Evolutionary conservation across 2,888 invertebrate species (phyloP), one percentile per base, ranked within the genome.

Genomic region (Sussaba pulchella): DNA sequence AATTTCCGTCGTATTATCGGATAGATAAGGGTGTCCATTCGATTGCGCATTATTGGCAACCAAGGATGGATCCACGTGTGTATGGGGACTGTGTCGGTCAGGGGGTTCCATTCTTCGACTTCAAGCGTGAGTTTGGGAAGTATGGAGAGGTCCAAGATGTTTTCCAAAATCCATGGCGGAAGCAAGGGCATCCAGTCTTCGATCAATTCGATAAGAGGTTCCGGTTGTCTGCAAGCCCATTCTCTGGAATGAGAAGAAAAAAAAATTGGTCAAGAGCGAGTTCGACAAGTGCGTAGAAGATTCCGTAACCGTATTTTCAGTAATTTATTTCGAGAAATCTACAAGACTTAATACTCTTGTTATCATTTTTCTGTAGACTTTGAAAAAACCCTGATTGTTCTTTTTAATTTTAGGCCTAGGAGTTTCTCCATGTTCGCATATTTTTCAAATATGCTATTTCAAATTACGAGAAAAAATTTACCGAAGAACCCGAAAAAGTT

Each of bases 11-110:
- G 95, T 86, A 99, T 98, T 52, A 97, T 95, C 0, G 98, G 97
- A 93, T 98, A 99, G 41, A 98, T 95, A 0, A 93, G 92, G 0
- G 93, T 93, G 24, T 94, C 93, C 64, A 95, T 91, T 21, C 94
- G 93, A 82, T 91, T 89, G 12, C 92, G 96, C 89, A 99, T 94
- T 6, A 97, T 92, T 0, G 96, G 96, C 78, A 98, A 95, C 99
- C 99, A 99, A 0, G 99, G 99, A 91, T 99, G 96, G 80, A 99
- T 95, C 99, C 99, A 99, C 3, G 96, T 95, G 92, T 99, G 99
- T 84, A 99, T 97, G 12, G 99, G 99, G 83, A 98, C 95, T 0
- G 97, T 97, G 91, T 99, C 99, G 0, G 96, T 96, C 1, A 98
- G 94, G 0, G 99, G 99, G 93, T 99, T 98, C 99, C 99, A 99